Conservation (phyloP, 2,797 vertebrate species). For the Tarsius wallacei region DNA sequence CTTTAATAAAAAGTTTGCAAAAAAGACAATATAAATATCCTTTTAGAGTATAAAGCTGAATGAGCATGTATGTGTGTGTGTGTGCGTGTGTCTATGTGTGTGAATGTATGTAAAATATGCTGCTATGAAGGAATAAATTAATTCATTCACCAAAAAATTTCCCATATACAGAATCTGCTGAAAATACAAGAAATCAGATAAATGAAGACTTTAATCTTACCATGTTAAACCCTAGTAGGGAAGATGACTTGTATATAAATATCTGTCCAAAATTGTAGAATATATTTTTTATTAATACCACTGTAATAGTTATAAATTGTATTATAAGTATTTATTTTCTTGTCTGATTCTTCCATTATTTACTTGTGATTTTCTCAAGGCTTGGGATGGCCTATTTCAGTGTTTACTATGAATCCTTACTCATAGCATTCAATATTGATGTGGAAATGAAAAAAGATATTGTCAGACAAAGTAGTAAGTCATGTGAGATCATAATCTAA, state of each 20-base stretch:
- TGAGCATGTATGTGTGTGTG: neutral
- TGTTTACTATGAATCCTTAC: neutral
- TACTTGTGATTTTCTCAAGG: neutral
- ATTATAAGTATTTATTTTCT: constrained; percentile 1
- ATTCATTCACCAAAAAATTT: neutral
- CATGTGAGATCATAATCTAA: neutral
- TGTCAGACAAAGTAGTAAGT: neutral
- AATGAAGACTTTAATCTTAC: neutral
- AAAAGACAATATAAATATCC: neutral
- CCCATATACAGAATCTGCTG: neutral
- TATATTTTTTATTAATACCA: neutral
- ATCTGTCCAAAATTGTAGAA: neutral
- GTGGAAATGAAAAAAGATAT: neutral
- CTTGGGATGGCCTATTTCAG: neutral
- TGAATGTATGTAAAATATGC: neutral
- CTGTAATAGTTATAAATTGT: neutral
- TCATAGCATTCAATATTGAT: neutral
- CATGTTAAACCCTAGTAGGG: neutral
- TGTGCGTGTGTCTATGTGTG: neutral
- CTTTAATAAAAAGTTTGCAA: neutral
- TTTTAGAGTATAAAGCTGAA: neutral
- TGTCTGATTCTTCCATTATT: neutral
- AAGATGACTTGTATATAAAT: neutral
- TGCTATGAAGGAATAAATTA: neutral
- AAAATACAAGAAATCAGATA: constrained; percentile 30